Evolutionary conservation across 35 echinoderm and acorn worm species (phyloP).

Genomic region (Ptychodera flava): DNA sequence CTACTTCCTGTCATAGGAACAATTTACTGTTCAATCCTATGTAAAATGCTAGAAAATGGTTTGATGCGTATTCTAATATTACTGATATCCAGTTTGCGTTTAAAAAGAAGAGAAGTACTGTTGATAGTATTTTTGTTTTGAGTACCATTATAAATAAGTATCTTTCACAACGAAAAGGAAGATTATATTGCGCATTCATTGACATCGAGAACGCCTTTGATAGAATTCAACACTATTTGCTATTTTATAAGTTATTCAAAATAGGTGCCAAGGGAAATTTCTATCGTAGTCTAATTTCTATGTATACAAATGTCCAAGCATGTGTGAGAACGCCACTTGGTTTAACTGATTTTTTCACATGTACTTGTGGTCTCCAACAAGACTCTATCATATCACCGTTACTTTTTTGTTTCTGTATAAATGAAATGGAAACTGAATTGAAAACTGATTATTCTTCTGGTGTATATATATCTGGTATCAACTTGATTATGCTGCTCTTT

Average conservation of each 20-base stretch:
- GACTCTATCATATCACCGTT: neutral
- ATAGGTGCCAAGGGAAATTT: neutral
- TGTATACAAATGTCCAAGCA: neutral
- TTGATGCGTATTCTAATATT: neutral
- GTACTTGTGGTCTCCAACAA: neutral
- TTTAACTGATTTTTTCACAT: neutral
- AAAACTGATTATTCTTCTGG: too few relatives aligned
- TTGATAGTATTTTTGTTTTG: neutral
- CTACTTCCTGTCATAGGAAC: too few relatives aligned
- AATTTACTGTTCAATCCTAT: too few relatives aligned
- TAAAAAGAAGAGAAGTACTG: neutral
- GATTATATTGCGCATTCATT: neutral
- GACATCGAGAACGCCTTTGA: neutral
- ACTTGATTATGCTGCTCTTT: constrained; percentile 8
- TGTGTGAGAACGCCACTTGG: neutral
- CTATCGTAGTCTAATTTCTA: neutral
- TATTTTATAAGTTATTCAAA: neutral
- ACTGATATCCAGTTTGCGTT: neutral
- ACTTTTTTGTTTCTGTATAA: too few relatives aligned
- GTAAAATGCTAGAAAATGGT: too few relatives aligned
- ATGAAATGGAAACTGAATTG: too few relatives aligned
- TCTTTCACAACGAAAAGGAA: neutral
- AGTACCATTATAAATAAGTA: neutral
- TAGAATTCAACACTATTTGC: neutral
- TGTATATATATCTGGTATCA: neutral